Percentiles rank a stretch among this genome's conserved stretches.
phyloP scores from a whole-genome alignment of 2,113 vertebrate genomes.

The Hippoglossus stenolepis region DNA sequence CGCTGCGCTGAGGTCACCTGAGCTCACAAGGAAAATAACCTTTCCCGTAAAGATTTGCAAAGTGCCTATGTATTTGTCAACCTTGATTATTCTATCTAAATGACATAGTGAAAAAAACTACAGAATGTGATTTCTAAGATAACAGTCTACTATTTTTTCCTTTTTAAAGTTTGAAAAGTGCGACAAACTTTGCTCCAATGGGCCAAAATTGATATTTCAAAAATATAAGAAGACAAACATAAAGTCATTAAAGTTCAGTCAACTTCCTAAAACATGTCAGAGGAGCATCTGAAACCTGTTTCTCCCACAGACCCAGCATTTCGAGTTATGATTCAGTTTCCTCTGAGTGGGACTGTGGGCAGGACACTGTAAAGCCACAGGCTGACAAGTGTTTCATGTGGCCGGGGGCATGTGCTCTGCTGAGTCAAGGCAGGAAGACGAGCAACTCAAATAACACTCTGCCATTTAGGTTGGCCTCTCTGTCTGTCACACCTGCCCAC shows the following conservation, averaged over 20 bases:
- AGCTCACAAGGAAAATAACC: constrained; percentile 1
- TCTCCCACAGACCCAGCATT: constrained; percentile 42
- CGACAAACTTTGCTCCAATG: neutral
- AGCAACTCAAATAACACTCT: constrained; percentile 50
- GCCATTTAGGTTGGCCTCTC: constrained; percentile 69
- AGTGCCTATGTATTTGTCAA: neutral
- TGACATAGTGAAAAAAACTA: neutral
- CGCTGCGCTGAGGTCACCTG: constrained; percentile 6
- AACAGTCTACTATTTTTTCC: neutral
- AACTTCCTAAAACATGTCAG: neutral
- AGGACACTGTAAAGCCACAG: constrained; percentile 73
- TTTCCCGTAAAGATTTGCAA: neutral
- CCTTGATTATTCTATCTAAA: neutral
- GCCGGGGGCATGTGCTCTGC: constrained; percentile 64
- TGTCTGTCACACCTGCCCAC: constrained; percentile 75
- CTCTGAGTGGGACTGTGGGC: constrained; percentile 73
- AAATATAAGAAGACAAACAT: neutral
- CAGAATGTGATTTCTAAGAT: neutral
- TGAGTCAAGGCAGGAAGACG: constrained; percentile 78
- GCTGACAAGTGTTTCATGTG: constrained; percentile 75
- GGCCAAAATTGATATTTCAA: neutral
- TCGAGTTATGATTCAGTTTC: constrained; percentile 79
- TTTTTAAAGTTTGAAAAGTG: neutral
- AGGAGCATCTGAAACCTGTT: constrained; percentile 5
- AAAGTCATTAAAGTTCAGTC: neutral